These are phyloP conservation scores for Drosophila arawakana DNA, from an alignment of 1,140 invertebrate genomes.

Conservation along the genomic window DNA sequence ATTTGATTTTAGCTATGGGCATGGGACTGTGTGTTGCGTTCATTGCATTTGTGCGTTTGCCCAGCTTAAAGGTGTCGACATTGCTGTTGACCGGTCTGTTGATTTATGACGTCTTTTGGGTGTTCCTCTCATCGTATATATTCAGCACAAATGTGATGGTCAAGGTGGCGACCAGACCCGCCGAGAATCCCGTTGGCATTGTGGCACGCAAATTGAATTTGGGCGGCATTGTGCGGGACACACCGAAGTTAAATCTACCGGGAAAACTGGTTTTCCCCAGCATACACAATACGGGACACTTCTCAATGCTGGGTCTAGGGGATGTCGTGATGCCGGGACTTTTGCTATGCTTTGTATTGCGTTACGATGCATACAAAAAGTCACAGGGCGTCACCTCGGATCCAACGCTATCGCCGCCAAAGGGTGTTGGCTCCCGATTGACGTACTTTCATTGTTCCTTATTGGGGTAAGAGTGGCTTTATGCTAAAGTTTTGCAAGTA, in stretches of 20 bases:
- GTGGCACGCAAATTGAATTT: constrained; percentile 96
- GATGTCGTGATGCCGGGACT: constrained; percentile 99
- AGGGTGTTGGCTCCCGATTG: constrained; percentile 85
- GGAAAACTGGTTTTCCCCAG: constrained; percentile 99
- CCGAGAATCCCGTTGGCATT: constrained; percentile 97
- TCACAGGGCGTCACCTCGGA: constrained; percentile 85
- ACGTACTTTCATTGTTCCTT: constrained; percentile 99
- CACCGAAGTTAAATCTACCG: constrained; percentile 97
- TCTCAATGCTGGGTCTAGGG: constrained; percentile 98
- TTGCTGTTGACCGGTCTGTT: constrained; percentile 96
- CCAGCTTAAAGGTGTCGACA: constrained; percentile 98
- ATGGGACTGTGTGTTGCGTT: constrained; percentile 99
- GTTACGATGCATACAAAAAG: constrained; percentile 98
- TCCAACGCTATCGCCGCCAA: constrained; percentile 78
- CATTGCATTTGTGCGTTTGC: constrained; percentile 97
- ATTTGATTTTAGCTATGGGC: constrained; percentile 90
- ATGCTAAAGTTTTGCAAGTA: not conserved
- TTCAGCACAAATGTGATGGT: constrained; percentile 99
- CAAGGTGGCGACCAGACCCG: constrained; percentile 93
- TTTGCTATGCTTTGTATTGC: constrained; percentile 96
- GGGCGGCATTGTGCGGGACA: constrained; percentile 93
- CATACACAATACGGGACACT: constrained; percentile 97
- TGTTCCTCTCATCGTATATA: constrained; percentile 99
- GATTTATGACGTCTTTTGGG: constrained; percentile 99
- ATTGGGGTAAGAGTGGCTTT: constrained; percentile 87